Conservation (phyloP, 1,140 invertebrate genomes). For the Galleria mellonella region DNA sequence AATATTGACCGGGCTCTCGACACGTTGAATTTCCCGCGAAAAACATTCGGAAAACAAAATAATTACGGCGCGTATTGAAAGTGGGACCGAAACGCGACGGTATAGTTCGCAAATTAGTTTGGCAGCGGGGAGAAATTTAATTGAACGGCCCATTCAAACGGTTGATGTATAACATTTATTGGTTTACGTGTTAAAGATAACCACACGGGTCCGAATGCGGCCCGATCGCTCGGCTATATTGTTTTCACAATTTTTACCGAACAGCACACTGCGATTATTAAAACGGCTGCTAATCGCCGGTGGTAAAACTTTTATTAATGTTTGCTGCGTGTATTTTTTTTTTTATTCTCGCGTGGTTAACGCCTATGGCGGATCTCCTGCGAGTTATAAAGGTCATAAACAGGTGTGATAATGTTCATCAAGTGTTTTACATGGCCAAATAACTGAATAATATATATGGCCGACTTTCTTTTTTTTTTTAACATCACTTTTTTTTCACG, state of each 20-base stretch:
- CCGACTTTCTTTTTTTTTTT: no score
- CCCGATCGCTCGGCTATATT: no score
- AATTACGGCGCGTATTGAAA: constrained; percentile 27
- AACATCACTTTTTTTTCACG: no score
- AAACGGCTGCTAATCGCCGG: constrained; percentile 50
- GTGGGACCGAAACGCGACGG: constrained; percentile 33
- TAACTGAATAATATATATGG: no score
- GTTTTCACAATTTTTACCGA: constrained; percentile 21
- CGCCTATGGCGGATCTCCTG: no score
- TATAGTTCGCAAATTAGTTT: constrained; percentile 68
- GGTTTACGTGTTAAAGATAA: constrained; percentile 66
- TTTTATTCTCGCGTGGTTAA: no score
- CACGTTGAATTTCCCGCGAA: constrained; percentile 55
- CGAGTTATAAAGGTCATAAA: no score
- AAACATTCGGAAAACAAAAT: constrained; percentile 65
- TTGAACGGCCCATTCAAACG: constrained; percentile 44
- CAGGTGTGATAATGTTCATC: no score
- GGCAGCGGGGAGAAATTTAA: constrained; percentile 60
- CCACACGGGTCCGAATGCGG: constrained; percentile 19
- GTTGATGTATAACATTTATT: constrained; percentile 69
- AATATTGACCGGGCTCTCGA: constrained; percentile 62
- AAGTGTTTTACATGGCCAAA: no score
- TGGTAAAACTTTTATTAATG: constrained; percentile 54
- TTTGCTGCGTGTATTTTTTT: constrained; percentile 26
- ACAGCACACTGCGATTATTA: constrained; percentile 51